phyloP scores from a whole-genome alignment of 2,113 vertebrate genomes.

The Fulica atra region DNA sequence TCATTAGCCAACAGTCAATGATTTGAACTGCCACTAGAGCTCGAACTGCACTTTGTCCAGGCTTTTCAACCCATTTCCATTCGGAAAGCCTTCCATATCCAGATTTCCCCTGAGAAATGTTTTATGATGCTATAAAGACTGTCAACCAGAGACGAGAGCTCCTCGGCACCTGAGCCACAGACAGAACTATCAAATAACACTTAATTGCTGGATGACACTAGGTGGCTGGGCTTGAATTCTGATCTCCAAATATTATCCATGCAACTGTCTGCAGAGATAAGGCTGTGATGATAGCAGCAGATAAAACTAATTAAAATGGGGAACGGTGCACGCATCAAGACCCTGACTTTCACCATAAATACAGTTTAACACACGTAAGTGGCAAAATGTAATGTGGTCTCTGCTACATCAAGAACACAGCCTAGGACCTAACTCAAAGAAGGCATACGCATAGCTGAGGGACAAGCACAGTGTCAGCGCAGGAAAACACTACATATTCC shows the following conservation, averaged over 20 bases:
- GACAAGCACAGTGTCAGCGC: background rate
- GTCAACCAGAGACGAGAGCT: constrained; percentile 64
- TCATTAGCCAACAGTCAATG: constrained; percentile 69
- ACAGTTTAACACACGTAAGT: constrained; percentile 10
- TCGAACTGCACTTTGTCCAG: constrained; percentile 27
- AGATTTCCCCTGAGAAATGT: constrained; percentile 74
- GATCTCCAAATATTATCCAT: constrained; percentile 76
- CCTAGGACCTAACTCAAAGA: background rate
- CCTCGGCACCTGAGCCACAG: constrained; percentile 73
- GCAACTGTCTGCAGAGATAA: constrained; percentile 68
- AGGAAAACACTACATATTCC: background rate
- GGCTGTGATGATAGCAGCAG: constrained; percentile 67
- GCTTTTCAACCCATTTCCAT: constrained; percentile 65
- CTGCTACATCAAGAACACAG: background rate
- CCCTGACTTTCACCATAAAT: constrained; percentile 53
- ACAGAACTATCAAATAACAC: constrained; percentile 77
- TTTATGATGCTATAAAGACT: constrained; percentile 78
- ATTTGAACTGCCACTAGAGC: constrained; percentile 15
- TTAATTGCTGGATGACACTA: constrained; percentile 76
- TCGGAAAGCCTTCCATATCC: constrained; percentile 60
- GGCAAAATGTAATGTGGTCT: background rate
- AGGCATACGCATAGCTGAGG: background rate
- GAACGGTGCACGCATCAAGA: constrained; percentile 47
- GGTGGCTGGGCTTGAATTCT: constrained; percentile 71
- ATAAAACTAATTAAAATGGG: constrained; percentile 73